Percentiles rank a stretch among this genome's conserved stretches.
Evolutionary conservation across 2,888 invertebrate species (phyloP).

Genomic region (Troides helena): DNA sequence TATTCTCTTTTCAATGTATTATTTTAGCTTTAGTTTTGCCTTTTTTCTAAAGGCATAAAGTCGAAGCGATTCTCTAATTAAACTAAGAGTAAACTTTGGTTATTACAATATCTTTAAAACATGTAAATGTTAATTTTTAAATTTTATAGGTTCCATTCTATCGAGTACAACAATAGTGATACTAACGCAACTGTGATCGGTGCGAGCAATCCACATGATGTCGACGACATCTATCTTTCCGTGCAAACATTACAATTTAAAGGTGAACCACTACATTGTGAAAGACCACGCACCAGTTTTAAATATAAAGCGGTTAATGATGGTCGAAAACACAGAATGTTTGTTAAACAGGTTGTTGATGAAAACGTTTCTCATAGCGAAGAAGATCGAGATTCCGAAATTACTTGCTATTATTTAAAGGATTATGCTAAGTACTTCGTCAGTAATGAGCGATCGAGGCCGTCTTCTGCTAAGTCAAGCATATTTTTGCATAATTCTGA

Average conservation of each 20-base stretch:
- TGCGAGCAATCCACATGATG: conserved; percentile 36
- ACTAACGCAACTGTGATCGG: conserved; percentile 38
- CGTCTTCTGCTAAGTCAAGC: conserved; percentile 62
- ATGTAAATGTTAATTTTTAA: background rate
- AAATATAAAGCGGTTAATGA: conserved; percentile 59
- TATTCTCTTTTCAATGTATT: too few relatives aligned
- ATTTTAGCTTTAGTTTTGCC: too few relatives aligned
- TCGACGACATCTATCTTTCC: conserved; percentile 58
- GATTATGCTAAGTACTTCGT: conserved; percentile 66
- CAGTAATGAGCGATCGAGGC: conserved; percentile 57
- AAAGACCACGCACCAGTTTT: conserved; percentile 59
- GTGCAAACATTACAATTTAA: conserved; percentile 69
- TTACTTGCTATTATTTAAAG: conserved; percentile 61
- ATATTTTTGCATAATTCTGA: conserved; percentile 45
- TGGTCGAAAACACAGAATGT: conserved; percentile 64
- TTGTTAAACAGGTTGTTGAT: conserved; percentile 61
- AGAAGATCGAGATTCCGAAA: conserved; percentile 54
- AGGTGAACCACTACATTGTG: conserved; percentile 53
- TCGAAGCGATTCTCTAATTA: too few relatives aligned
- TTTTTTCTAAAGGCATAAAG: too few relatives aligned
- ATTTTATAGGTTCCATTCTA: conserved; percentile 55
- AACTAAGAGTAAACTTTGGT: too few relatives aligned
- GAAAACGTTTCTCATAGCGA: conserved; percentile 44
- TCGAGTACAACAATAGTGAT: conserved; percentile 30
- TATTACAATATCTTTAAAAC: too few relatives aligned